Base-by-base conservation (phyloP, 2,113 vertebrate species). In the Pao palembangensis region DNA sequence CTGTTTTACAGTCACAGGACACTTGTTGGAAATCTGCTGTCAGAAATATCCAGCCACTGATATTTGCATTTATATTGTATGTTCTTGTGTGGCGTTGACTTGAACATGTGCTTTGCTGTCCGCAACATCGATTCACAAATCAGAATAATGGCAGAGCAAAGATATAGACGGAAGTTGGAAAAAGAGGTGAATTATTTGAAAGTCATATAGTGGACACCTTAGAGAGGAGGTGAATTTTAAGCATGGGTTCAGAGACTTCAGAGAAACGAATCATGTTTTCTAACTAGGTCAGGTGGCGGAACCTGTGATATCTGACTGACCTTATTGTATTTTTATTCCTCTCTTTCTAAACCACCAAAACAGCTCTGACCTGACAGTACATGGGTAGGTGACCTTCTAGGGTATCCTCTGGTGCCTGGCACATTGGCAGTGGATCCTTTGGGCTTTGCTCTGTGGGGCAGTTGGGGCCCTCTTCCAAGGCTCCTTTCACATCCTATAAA, bases 41-140 rank as follows among this genome's bases (percentile, higher is more conserved):
- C 8, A 38, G 34, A 12, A 38, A 38, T 38, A 38, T 28, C 25
- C 6, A 28, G 25, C 25, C 8, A 38, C 11, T 10, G 34, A 38
- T 38, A 38, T 38, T 38, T 38, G 34, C 1, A 38, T 38, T 12
- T 38, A 38, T 38, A 38, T 38, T 38, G 10, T 17, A 44, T 15
- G 3, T 17, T 44, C 14, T 44, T 17, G 14, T 44, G 16, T 15
- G 43, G 43, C 12, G 16, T 44, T 44, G 13, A 44, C 15, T 44
- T 44, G 15, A 70, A 65, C 59, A 74, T 67, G 65, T 60, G 51
- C 55, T 51, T 58, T 50, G 48, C 44, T 75, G 80, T 79, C 68
- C 82, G 61, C 75, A 78, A 57, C 69, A 78, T 11, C 50, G 71
- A 79, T 87, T 83, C 74, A 73, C 73, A 83, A 67, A 55, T 13